phyloP scores from a whole-genome alignment of 2,888 invertebrate species.

The Mayetiola destructor region DNA sequence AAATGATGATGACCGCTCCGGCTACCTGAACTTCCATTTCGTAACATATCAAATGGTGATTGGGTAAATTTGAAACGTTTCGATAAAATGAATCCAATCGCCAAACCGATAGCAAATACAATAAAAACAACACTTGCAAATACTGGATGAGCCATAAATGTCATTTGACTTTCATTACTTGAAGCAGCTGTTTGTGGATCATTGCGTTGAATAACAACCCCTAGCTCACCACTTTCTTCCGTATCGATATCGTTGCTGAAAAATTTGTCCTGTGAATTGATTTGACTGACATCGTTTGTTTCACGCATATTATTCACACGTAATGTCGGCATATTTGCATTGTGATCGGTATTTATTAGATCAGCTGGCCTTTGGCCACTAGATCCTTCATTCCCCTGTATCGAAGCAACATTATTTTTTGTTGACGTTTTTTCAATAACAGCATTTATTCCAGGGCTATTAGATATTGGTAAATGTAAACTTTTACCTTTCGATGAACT shows the following conservation, averaged over 20 bases:
- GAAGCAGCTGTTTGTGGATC: not conserved
- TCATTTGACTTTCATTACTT: slow-evolving; percentile 21
- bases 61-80: slow-evolving; percentile 24
- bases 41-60: slow-evolving; percentile 22
- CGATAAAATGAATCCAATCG: slow-evolving; percentile 26
- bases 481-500: not conserved
- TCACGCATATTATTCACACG: slow-evolving; percentile 22
- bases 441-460: not conserved
- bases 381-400: slow-evolving; percentile 22
- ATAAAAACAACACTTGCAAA: slow-evolving; percentile 22
- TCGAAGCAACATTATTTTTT: slow-evolving; percentile 18
- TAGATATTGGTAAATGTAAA: not conserved
- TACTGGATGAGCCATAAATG: slow-evolving; percentile 23
- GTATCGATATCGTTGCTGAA: not conserved
- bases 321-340: not conserved
- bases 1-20: slow-evolving; percentile 1
- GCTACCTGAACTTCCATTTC: slow-evolving; percentile 17
- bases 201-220: not conserved
- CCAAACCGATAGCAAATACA: slow-evolving; percentile 27
- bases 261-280: slow-evolving; percentile 10
- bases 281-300: slow-evolving; percentile 27
- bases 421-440: slow-evolving; percentile 15
- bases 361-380: slow-evolving; percentile 18
- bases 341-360: slow-evolving; percentile 27
- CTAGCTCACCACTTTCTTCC: not conserved